Conservation (phyloP, 1,140 invertebrate genomes). For the Druon quercuslanigerum region DNA sequence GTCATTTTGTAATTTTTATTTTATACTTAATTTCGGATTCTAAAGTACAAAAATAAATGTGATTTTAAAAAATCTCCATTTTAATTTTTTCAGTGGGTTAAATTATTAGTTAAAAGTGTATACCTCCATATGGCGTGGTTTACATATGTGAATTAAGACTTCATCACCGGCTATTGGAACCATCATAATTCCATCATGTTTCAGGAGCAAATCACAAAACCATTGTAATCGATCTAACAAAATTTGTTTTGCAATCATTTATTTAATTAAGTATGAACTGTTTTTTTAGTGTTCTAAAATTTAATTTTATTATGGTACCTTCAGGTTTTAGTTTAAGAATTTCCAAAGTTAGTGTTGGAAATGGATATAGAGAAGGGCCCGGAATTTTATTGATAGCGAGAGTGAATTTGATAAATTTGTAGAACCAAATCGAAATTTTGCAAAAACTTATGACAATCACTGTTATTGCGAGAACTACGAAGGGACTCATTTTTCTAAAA, state of each 20-base stretch:
- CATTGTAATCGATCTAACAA: constrained; percentile 50
- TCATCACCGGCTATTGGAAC: background rate
- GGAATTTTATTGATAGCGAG: constrained; percentile 47
- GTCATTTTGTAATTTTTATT: background rate
- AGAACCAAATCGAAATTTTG: constrained; percentile 3
- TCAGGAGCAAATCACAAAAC: constrained; percentile 40
- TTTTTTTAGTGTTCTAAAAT: constrained; percentile 73
- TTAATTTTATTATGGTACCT: constrained; percentile 52
- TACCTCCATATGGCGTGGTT: constrained; percentile 63
- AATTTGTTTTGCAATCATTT: background rate
- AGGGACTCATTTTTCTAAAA: constrained; percentile 6
- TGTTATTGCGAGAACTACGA: constrained; percentile 21
- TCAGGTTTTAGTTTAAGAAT: constrained; percentile 34
- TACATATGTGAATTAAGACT: constrained; percentile 52
- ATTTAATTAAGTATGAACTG: background rate
- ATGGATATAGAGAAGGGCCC: constrained; percentile 37
- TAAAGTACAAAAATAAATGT: too few species aligned
- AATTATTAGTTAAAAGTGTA: background rate
- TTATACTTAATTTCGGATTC: background rate
- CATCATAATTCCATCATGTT: constrained; percentile 53
- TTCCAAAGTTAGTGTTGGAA: constrained; percentile 43
- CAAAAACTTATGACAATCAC: constrained; percentile 21
- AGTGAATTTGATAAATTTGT: constrained; percentile 37
- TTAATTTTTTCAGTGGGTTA: background rate
- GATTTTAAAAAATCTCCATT: background rate